Evolutionary conservation across 2,888 invertebrate species (phyloP), one percentile per base, ranked within the genome.

Genomic region (Polyploca ridens): DNA sequence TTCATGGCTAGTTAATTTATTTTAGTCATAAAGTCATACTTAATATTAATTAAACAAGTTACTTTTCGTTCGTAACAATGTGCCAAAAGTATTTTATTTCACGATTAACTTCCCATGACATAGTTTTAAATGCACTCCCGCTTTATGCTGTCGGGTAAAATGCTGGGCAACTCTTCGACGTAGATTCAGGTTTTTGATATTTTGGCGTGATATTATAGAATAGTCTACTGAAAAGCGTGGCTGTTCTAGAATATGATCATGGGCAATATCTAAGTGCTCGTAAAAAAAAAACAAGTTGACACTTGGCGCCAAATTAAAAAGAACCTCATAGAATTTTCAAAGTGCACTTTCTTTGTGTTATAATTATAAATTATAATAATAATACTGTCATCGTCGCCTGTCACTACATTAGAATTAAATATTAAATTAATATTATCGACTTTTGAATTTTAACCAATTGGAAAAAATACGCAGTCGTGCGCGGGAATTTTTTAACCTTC

Each of bases 261-360:
- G 10, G 19, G 8, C 49, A 14, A 1, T 16, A 49, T 1, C n/a
- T 2, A 19, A 54, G 49, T 49, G 6, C n/a, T 49, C 14, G 6
- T 16, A 16, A 49, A 49, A 49, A n/a, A 49, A 49, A 49, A 49
- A 49, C n/a, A 49, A 10, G 16, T 19, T 54, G 8, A 54, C 54
- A 10, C 14, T 54, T 54, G 19, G 54, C 54, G 54, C 54, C 54
- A 54, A 54, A 60, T 60, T 19, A 41, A 60, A 10, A 33, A 33
- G 13, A 49, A 54, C 33, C 38, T 64, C 44, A 38, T 78, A 74
- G 71, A 76, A 77, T 76, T 76, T 78, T 77, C 69, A 76, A 86
- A 85, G 81, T 86, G 90, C 90, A 91, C 90, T 88, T 86, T 88
- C 76, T 76, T 83, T 83, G 83, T 78, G 76, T 76, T 82, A 81